Percentiles rank a stretch among this genome's conserved stretches.
These are phyloP conservation scores for Ciconia maguari DNA, from an alignment of 2,113 vertebrate species.

Conservation along the genomic window DNA sequence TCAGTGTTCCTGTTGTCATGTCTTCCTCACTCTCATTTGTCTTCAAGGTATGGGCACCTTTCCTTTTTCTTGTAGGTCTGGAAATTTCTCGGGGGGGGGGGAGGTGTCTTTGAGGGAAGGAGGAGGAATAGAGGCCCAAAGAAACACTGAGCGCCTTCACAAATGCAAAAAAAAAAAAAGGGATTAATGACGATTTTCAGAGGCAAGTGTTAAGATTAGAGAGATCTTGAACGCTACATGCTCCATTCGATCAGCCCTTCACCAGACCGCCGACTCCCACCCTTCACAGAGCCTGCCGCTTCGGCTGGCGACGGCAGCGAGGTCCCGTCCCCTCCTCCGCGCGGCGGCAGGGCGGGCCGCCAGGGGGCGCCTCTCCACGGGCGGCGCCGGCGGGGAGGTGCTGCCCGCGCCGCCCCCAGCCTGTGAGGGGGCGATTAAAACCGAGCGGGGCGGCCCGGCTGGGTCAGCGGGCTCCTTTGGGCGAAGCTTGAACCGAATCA, in stretches of 20 bases:
- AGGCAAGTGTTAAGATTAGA: background rate
- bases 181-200: background rate
- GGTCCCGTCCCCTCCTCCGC: background rate
- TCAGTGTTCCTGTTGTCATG: background rate
- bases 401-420: background rate
- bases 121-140: background rate
- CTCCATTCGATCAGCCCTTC: background rate
- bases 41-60: background rate
- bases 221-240: accelerated
- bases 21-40: background rate
- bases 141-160: background rate
- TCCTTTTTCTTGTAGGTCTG: background rate
- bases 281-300: background rate
- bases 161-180: background rate
- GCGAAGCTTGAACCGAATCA: too few relatives aligned
- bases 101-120: background rate
- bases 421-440: background rate
- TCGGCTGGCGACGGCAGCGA: too few relatives aligned
- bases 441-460: accelerated
- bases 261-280: background rate
- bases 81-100: background rate
- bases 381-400: background rate
- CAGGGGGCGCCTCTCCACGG: background rate
- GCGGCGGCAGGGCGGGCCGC: background rate
- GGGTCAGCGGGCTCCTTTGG: too few relatives aligned